Conservation (phyloP, 1,140 invertebrate species). For the Cydia strobilella region DNA sequence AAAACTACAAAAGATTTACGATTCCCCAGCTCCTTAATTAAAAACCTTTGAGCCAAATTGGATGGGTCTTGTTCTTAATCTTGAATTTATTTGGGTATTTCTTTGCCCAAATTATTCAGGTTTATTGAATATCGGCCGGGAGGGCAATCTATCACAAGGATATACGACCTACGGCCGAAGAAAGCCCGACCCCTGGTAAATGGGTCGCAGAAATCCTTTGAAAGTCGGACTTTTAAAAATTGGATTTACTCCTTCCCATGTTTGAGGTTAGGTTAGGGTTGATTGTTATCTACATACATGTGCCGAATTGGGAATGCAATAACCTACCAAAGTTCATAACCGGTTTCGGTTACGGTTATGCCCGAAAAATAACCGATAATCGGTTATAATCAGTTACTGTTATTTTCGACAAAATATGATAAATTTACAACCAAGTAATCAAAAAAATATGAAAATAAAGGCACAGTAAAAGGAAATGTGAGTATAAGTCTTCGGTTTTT, state of each 20-base stretch:
- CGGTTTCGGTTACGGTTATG: too few species aligned
- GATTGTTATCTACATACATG: conserved; percentile 21
- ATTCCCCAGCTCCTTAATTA: conserved; percentile 50
- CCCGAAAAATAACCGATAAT: too few species aligned
- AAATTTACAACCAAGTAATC: too few species aligned
- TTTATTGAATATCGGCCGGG: conserved; percentile 55
- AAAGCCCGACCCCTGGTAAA: conserved; percentile 45
- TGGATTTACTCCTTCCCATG: conserved; percentile 50
- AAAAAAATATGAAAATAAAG: too few species aligned
- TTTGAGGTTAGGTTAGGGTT: conserved; percentile 34
- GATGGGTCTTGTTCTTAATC: conserved; percentile 48
- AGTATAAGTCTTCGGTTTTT: too few species aligned
- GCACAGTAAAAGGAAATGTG: too few species aligned
- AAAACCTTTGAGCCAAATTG: conserved; percentile 52
- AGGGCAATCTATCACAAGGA: conserved; percentile 54
- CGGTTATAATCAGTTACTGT: too few species aligned
- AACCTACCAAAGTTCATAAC: too few species aligned
- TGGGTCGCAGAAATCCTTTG: conserved; percentile 49
- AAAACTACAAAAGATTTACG: conserved; percentile 26
- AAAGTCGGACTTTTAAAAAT: conserved; percentile 49
- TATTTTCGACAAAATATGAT: too few species aligned
- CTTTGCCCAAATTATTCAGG: conserved; percentile 60
- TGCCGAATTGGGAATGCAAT: too few species aligned
- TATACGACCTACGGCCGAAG: conserved; percentile 44
- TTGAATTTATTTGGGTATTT: conserved; percentile 57